phyloP scores from a whole-genome alignment of 1,140 invertebrate species.

The Megalonaias nervosa region DNA sequence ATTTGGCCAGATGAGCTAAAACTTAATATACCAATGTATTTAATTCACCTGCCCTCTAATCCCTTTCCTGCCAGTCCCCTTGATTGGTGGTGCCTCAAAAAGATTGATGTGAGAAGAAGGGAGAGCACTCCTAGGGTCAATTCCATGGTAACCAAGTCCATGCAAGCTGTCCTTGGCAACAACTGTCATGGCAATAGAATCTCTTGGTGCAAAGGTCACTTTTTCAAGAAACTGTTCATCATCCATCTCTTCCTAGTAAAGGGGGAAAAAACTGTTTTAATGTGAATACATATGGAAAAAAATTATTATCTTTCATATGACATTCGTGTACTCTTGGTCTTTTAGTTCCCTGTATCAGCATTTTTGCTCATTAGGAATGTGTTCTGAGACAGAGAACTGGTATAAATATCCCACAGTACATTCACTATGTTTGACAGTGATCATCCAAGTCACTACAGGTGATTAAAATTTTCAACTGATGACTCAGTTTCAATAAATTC shows the following conservation, averaged over 20 bases:
- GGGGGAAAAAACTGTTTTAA: not conserved
- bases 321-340: no score
- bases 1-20: not conserved
- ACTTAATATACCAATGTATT: not conserved
- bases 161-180: slow-evolving; percentile 80
- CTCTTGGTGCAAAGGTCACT: slow-evolving; percentile 87
- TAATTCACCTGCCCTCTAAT: slow-evolving; percentile 81
- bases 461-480: no score
- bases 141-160: slow-evolving; percentile 89
- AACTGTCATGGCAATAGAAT: slow-evolving; percentile 78
- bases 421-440: no score
- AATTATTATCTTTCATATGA: not conserved
- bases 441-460: no score
- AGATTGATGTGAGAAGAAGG: slow-evolving; percentile 60
- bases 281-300: not conserved
- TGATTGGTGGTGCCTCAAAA: slow-evolving; percentile 54
- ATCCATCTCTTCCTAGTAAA: slow-evolving; percentile 71
- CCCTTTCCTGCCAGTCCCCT: slow-evolving; percentile 73
- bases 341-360: not conserved
- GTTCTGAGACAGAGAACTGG: not conserved
- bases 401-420: no score
- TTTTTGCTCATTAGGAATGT: not conserved
- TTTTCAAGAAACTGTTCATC: slow-evolving; percentile 83
- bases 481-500: no score
- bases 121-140: slow-evolving; percentile 71